phyloP scores from a whole-genome alignment of 2,888 invertebrate species.

The Pristionchus fissidentatus region DNA sequence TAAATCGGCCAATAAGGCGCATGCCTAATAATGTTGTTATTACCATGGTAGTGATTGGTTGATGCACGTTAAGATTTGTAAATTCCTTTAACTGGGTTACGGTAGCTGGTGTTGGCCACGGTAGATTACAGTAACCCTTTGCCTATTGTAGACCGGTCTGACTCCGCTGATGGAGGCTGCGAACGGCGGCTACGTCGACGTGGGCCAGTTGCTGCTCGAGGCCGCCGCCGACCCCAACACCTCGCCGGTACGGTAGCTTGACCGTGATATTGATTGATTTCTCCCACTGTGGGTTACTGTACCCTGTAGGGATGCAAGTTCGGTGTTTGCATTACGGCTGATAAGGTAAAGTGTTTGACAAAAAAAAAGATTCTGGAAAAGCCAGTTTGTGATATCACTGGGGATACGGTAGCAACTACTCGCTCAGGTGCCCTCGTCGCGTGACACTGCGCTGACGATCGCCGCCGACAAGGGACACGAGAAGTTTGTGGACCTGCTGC shows the following conservation, averaged over 20 bases:
- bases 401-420: neutral
- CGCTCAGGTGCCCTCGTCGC: constrained; percentile 86
- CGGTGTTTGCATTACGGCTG: neutral
- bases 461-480: constrained; percentile 99
- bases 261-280: neutral
- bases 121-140: neutral
- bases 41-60: neutral
- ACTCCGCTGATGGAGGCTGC: constrained; percentile 99
- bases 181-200: constrained; percentile 98
- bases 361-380: neutral
- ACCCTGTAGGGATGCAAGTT: neutral
- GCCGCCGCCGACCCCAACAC: constrained; percentile 99
- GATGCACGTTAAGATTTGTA: neutral
- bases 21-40: neutral
- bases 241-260: constrained; percentile 88
- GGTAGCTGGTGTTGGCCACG: neutral
- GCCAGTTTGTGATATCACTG: neutral
- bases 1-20: too few relatives aligned
- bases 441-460: constrained; percentile 98
- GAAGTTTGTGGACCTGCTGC: constrained; percentile 81
- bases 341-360: neutral
- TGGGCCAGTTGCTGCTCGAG: constrained; percentile 92
- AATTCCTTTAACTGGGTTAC: neutral
- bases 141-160: constrained; percentile 85
- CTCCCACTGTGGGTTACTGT: neutral